Base-by-base conservation (phyloP, 2,797 vertebrate species). In the Sebastes goodei region DNA sequence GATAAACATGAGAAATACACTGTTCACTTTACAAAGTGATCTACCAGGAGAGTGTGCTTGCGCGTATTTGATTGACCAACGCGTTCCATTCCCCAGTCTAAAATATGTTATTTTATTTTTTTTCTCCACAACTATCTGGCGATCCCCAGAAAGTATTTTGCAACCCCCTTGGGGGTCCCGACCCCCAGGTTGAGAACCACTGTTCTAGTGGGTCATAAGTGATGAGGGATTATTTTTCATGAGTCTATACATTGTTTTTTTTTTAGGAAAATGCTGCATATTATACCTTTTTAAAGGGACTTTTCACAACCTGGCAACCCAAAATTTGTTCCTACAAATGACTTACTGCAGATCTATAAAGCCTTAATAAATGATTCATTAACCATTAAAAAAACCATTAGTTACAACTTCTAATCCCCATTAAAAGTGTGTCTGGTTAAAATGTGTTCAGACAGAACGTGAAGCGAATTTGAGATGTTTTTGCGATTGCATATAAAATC, bases 131-230 rank as follows among this genome's bases (percentile, higher is more conserved):
- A 46, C 14, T 15, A 46, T 11, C 35, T 38, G 5, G 35, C 35
- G 35, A 38, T 38, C 11, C 35, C 35, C 35, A 38, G 35, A 14
- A 42, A 42, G 15, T 17, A 20, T 49, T 2, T 46, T 49, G 42
- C 42, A 0, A 20, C 15, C 42, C 0, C 42, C 42, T 7, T 42
- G 14, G 0, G 38, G 6, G 14, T 42, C 38, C 14, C 42, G 15
- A 46, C 42, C 42, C 7, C 1, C 15, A 49, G 6, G 15, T 49
- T 49, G 42, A 49, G 42, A 49, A 49, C 42, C 42, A 49, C 15
- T 46, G 15, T 3, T 49, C 42, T 49, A 7, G 15, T 2, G 42
- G 0, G 42, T 49, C 42, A 49, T 49, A 49, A 17, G 15, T 49
- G 42, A 49, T 20, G 17, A 46, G 42, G 42, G 42, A 46, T 46